phyloP scores from a whole-genome alignment of 2,797 vertebrate genomes.

The Phrynocephalus forsythii region DNA sequence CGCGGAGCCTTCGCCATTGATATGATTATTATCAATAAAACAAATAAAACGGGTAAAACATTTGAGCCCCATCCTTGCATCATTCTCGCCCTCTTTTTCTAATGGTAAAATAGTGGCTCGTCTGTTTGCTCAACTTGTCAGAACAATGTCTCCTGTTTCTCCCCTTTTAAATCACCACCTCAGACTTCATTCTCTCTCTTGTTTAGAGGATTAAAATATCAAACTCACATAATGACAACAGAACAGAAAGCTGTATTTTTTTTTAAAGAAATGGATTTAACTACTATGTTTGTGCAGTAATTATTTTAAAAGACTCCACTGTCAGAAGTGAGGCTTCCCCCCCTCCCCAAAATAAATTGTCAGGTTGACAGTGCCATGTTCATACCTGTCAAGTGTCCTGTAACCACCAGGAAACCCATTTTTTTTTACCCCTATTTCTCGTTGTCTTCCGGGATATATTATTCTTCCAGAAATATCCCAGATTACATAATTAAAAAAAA shows the following conservation, averaged over 20 bases:
- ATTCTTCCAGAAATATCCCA: too few relatives aligned
- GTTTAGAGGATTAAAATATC: constrained; percentile 7
- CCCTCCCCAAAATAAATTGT: neutral
- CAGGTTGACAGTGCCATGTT: constrained; percentile 20
- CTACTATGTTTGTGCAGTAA: constrained; percentile 1
- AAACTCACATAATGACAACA: constrained; percentile 13
- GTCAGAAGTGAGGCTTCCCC: neutral
- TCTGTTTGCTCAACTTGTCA: neutral
- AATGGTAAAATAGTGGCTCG: neutral
- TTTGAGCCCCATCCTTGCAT: neutral
- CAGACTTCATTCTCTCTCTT: neutral
- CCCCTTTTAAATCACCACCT: neutral
- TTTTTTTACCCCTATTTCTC: too few relatives aligned
- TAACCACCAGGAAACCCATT: too few relatives aligned
- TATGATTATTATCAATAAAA: neutral
- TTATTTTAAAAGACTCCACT: constrained; percentile 33
- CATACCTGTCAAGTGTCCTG: too few relatives aligned
- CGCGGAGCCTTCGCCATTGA: neutral
- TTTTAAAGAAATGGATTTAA: constrained; percentile 25
- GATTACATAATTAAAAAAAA: too few relatives aligned
- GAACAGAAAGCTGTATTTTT: neutral
- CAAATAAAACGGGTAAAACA: neutral
- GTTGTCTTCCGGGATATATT: too few relatives aligned
- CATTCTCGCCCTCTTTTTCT: neutral
- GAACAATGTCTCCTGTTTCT: neutral